A percentile compares a stretch with the other conserved stretches of the same genome.
These are phyloP conservation scores for Drosophila subpulchrella DNA, from an alignment of 1,140 invertebrate genomes.

Conservation along the genomic window DNA sequence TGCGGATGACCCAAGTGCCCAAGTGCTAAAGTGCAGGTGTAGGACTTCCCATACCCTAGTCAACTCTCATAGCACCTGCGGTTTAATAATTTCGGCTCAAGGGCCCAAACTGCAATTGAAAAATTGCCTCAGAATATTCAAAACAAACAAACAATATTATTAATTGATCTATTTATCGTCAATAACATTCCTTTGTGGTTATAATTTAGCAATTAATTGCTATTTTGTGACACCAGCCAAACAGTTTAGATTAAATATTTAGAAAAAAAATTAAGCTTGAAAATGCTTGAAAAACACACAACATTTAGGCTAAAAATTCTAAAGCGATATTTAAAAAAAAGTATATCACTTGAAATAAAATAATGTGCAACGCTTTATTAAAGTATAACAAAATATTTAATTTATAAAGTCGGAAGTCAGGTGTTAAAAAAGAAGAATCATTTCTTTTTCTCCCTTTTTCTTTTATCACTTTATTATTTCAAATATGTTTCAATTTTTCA, in stretches of 20 bases:
- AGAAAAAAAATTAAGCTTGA: not conserved
- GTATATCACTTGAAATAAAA: too few species aligned
- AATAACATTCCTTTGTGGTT: not conserved
- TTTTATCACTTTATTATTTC: too few species aligned
- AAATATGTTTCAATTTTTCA: too few species aligned
- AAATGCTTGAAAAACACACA: not conserved
- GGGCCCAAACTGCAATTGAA: not conserved
- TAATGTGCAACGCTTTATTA: too few species aligned
- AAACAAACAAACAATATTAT: not conserved
- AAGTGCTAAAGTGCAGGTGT: not conserved
- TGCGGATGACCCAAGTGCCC: conserved; percentile 16
- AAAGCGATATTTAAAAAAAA: too few species aligned
- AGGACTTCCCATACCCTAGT: conserved; percentile 1
- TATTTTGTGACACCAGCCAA: not conserved
- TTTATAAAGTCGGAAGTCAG: too few species aligned
- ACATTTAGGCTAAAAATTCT: too few species aligned
- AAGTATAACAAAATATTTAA: too few species aligned
- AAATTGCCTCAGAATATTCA: not conserved
- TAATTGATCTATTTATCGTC: not conserved
- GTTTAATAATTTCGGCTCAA: conserved; percentile 21
- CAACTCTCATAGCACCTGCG: not conserved
- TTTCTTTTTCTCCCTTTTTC: too few species aligned
- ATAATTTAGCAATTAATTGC: not conserved
- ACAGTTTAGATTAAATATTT: not conserved
- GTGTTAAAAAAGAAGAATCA: too few species aligned